Evolutionary conservation across 1,140 invertebrate species (phyloP).

Genomic region (Polypedilum pembai): DNA sequence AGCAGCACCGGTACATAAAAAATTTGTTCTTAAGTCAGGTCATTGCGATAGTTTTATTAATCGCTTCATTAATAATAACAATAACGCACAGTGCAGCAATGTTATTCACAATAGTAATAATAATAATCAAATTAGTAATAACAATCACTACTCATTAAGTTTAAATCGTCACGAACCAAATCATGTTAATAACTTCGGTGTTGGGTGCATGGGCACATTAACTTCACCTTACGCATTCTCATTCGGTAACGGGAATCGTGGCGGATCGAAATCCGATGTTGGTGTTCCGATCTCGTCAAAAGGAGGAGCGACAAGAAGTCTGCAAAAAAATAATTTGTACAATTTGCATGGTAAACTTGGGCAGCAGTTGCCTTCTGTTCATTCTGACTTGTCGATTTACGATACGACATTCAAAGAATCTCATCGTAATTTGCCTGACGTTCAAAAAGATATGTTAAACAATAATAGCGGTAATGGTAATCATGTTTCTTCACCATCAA

Average conservation of each 20-base stretch:
- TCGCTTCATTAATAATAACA: slow-evolving; percentile 37
- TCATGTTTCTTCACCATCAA: not conserved
- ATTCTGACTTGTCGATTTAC: slow-evolving; percentile 38
- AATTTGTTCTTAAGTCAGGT: not conserved
- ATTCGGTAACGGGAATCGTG: slow-evolving; percentile 32
- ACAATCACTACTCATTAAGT: slow-evolving; percentile 44
- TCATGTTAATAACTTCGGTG: slow-evolving; percentile 26
- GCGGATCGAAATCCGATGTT: slow-evolving; percentile 41
- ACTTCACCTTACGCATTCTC: slow-evolving; percentile 34
- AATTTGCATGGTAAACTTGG: slow-evolving; percentile 30
- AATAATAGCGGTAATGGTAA: not conserved
- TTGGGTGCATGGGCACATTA: slow-evolving; percentile 31
- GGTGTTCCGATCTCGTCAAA: slow-evolving; percentile 40
- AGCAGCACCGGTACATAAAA: slow-evolving; percentile 31
- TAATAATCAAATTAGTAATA: slow-evolving; percentile 34
- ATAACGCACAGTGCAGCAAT: slow-evolving; percentile 39
- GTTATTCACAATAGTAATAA: too few species aligned
- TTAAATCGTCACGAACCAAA: slow-evolving; percentile 39
- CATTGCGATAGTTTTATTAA: slow-evolving; percentile 32
- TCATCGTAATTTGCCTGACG: not conserved
- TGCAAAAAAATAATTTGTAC: slow-evolving; percentile 34
- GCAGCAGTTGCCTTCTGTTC: slow-evolving; percentile 38
- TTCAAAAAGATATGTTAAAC: not conserved
- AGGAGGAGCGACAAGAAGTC: slow-evolving; percentile 31
- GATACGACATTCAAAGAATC: not conserved